Evolutionary conservation across 2,888 invertebrate species (phyloP), one percentile per base, ranked within the genome.

Genomic region (Lepidochrysops patricia): DNA sequence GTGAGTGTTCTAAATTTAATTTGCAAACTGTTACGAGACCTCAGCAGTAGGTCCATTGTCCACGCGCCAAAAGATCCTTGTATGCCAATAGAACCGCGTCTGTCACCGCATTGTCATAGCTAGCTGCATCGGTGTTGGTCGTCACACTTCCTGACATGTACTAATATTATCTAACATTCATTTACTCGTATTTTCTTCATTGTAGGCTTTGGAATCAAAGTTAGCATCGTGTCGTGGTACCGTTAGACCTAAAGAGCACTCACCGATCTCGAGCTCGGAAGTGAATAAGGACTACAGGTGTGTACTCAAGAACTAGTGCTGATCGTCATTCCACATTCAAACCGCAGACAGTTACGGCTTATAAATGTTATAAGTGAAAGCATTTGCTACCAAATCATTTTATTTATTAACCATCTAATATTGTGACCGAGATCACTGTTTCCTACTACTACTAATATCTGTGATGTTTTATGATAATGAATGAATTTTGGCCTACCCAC

Each of bases 141-240:
- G 49, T 57, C n/a, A 12, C 25, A 52, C 37, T 34, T 15, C 43
- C 48, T 61, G 69, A 76, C 83, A 76, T 75, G 65, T 82, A 86
- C 84, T 88, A 89, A 87, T 87, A 81, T 77, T 77, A 58, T 58
- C 52, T 58, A 81, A 81, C 82, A 82, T 83, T 84, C 87, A 88
- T 86, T 54, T 54, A 54, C 29, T 54, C 54, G 54, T 83, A 77
- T 88, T 86, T 86, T 88, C 83, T 84, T 84, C 84, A 82, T 90
- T 90, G 78, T 90, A 93, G 93, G 92, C 92, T 75, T 90, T 93
- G 90, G 93, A 93, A 90, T 91, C 91, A 77, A 93, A 93, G 80
- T 89, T 93, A 84, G 91, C 92, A 69, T 92, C 92, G 75, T 92
- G 92, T 89, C 90, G 91, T 71, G 88, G 88, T 84, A 81, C 89